Base-by-base conservation (phyloP, 1,140 invertebrate genomes). In the Epicauta chinensis region DNA sequence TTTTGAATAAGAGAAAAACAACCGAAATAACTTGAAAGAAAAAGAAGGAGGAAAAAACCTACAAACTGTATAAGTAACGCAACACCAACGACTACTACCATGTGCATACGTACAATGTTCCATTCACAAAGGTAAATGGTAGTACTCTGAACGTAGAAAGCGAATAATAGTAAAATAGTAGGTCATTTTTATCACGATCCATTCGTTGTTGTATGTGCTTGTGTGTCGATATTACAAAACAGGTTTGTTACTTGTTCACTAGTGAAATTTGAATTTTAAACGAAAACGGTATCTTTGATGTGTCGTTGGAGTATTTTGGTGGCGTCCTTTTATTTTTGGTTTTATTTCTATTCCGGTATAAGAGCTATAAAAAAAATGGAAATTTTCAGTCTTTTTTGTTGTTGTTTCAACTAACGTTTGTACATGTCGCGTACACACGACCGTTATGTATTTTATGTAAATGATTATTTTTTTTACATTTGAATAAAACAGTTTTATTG, bases 161-260 rank as follows among this genome's bases (percentile, higher is more conserved):
- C 50, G 50, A 31, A 43, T 44, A 35, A 44, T 51, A 51, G 50
- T 51, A 51, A 51, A 51, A 51, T 51, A 43, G 40, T 51, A 51
- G 50, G 50, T 51, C 50, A 51, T 51, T 51, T 51, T 51, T 51
- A 51, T 51, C 40, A 51, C 39, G 50, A 37, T 37, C 46, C 3
- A 34, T 5, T 1, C 32, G 12, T 12, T 11, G 4, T 30, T 10
- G 4, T 10, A 30, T n/a, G n/a, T n/a, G n/a, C n/a, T n/a, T n/a
- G 23, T 23, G 7, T 23, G 23, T 23, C 14, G 35, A 34, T 47
- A 37, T 47, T 47, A 47, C 35, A 49, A 49, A 49, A 49, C 46
- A 49, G 46, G 46, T 49, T 49, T 49, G 23, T 23, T 23, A 23
- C 23, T 23, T 23, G 23, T 23, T 23, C 23, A 23, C 23, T 1